Evolutionary conservation across 1,140 invertebrate genomes (phyloP).

Genomic region (Drosophila obscura): DNA sequence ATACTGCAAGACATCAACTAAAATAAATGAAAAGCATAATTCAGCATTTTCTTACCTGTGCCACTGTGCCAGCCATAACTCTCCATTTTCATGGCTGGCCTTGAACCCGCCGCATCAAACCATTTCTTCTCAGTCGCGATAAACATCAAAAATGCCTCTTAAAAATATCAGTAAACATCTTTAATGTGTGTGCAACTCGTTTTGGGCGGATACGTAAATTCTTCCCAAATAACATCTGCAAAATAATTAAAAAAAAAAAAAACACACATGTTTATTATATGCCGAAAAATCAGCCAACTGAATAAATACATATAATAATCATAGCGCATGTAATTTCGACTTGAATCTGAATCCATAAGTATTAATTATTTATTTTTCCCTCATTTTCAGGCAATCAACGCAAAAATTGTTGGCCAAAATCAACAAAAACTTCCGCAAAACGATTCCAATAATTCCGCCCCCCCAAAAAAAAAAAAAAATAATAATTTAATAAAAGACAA

Average conservation of each 20-base stretch:
- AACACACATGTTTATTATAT: constrained; percentile 21
- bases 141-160: constrained; percentile 7
- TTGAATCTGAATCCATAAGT: constrained; percentile 24
- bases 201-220: constrained; percentile 3
- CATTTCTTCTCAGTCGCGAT: background rate
- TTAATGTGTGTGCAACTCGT: constrained; percentile 28
- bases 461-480: constrained; percentile 22
- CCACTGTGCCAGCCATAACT: too few relatives aligned
- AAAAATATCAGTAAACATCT: constrained; percentile 1
- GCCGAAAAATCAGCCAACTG: constrained; percentile 24
- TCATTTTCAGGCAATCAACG: constrained; percentile 54
- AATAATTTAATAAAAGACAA: constrained; percentile 40
- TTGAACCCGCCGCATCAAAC: constrained; percentile 1
- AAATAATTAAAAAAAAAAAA: constrained; percentile 16
- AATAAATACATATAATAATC: constrained; percentile 39
- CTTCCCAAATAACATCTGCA: constrained; percentile 31
- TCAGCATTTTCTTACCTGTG: too few relatives aligned
- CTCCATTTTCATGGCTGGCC: background rate
- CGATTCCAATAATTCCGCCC: constrained; percentile 23
- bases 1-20: too few relatives aligned
- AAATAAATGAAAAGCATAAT: background rate
- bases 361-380: constrained; percentile 32
- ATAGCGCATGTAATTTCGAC: constrained; percentile 44
- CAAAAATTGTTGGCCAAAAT: constrained; percentile 30
- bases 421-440: constrained; percentile 48